These are phyloP conservation scores for Larimichthys crocea DNA, from an alignment of 2,113 vertebrate species.

Conservation along the genomic window DNA sequence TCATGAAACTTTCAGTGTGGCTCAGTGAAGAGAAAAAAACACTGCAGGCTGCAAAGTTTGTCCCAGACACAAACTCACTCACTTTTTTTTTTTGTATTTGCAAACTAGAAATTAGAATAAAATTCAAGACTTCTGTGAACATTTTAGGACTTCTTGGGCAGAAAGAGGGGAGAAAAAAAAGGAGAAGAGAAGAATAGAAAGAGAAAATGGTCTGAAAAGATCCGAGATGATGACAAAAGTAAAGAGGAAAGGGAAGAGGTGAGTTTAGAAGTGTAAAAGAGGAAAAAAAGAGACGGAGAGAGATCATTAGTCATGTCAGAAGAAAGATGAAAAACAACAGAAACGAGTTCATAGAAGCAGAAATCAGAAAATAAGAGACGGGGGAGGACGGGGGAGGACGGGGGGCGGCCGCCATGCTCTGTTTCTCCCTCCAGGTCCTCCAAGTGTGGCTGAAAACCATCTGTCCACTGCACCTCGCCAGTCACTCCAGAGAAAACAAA, in stretches of 20 bases:
- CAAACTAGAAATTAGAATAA: neutral
- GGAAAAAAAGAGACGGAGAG: neutral
- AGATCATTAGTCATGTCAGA: neutral
- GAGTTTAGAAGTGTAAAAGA: neutral
- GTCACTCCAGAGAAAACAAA: constrained; percentile 67
- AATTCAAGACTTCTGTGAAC: neutral
- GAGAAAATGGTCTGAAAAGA: too few species aligned
- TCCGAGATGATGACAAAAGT: neutral
- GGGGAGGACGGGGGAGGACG: constrained; percentile 24
- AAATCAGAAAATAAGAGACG: neutral
- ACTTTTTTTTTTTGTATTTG: neutral
- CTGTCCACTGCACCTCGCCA: constrained; percentile 63
- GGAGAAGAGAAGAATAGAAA: neutral
- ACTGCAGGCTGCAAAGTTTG: constrained; percentile 15
- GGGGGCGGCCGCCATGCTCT: constrained; percentile 30
- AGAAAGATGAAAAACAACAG: neutral
- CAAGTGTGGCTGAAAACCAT: constrained; percentile 70
- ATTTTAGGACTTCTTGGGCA: neutral
- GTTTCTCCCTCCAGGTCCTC: constrained; percentile 63
- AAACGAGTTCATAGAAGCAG: neutral
- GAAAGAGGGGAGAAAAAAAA: neutral
- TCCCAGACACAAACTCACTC: neutral
- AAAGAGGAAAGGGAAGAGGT: neutral
- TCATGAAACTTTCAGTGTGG: constrained; percentile 34
- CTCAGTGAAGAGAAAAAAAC: constrained; percentile 8